Conservation (phyloP, 2,888 invertebrate genomes). For the Pecten maximus region DNA sequence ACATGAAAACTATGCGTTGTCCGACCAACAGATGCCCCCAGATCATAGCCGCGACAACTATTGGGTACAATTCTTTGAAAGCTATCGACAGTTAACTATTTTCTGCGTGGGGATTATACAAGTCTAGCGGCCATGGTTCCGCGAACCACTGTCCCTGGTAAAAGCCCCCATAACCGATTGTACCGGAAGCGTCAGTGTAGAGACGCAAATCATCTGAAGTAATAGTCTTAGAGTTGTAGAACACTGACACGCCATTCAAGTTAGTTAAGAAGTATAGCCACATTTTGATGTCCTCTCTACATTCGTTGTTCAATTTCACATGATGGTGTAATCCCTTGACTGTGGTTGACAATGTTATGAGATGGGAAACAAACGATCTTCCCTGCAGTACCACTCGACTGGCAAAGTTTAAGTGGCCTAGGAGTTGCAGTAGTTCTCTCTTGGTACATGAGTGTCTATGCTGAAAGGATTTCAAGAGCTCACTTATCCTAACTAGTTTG, state of each 20-base stretch:
- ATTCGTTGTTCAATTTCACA: slow-evolving; percentile 47
- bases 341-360: slow-evolving; percentile 47
- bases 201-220: slow-evolving; percentile 2
- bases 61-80: slow-evolving; percentile 46
- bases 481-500: slow-evolving; percentile 48
- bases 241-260: slow-evolving; percentile 45
- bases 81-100: slow-evolving; percentile 42
- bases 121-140: slow-evolving; percentile 44
- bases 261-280: slow-evolving; percentile 35
- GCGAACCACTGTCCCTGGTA: slow-evolving; percentile 44
- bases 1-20: slow-evolving; percentile 34
- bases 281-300: slow-evolving; percentile 42
- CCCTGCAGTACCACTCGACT: slow-evolving; percentile 46
- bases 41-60: slow-evolving; percentile 42
- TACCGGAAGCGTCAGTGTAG: slow-evolving; percentile 48
- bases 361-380: slow-evolving; percentile 49
- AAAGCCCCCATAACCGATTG: slow-evolving; percentile 44
- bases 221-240: slow-evolving; percentile 33
- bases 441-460: slow-evolving; percentile 39
- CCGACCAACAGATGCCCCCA: slow-evolving; percentile 44
- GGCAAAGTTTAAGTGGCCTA: slow-evolving; percentile 56
- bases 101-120: neutral
- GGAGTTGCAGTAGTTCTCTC: slow-evolving; percentile 42
- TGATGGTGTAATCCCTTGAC: slow-evolving; percentile 49
- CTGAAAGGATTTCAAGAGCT: slow-evolving; percentile 5